Conservation (phyloP, 1,140 invertebrate species). For the Heliconius nattereri region DNA sequence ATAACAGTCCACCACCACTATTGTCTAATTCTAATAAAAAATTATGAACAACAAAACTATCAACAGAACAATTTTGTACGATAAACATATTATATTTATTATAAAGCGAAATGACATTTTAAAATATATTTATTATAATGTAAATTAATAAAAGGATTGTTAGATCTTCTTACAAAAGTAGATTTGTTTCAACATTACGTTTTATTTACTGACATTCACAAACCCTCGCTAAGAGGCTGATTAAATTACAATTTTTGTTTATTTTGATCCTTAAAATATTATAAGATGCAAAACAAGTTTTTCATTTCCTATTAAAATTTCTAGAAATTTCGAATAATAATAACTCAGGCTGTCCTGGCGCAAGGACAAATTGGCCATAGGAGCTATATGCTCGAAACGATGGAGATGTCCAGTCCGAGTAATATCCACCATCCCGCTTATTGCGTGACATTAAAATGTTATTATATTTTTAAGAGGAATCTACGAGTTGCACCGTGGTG, state of each 20-base stretch:
- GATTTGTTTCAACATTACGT: neutral
- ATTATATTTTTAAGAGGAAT: too few species aligned
- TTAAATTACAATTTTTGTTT: neutral
- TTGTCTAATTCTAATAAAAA: too few species aligned
- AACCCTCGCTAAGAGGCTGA: slow-evolving; percentile 7
- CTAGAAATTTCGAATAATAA: too few species aligned
- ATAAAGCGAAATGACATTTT: neutral
- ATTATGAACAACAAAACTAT: neutral
- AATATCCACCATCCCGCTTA: too few species aligned
- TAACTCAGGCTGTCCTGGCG: too few species aligned
- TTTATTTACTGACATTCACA: neutral
- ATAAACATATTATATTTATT: neutral
- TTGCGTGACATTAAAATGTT: too few species aligned
- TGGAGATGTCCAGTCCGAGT: too few species aligned
- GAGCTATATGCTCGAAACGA: too few species aligned
- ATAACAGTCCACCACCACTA: too few species aligned
- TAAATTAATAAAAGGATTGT: neutral
- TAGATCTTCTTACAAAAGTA: slow-evolving; percentile 3
- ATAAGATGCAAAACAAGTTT: neutral
- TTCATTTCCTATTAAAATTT: neutral
- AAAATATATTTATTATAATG: neutral
- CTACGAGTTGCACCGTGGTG: too few species aligned
- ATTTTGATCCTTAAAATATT: neutral
- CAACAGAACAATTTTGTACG: neutral
- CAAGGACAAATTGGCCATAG: too few species aligned